A percentile compares a stretch with the other conserved stretches of the same genome.
These are phyloP conservation scores for Hyppa rectilinea DNA, from an alignment of 2,888 invertebrate species.

Conservation along the genomic window DNA sequence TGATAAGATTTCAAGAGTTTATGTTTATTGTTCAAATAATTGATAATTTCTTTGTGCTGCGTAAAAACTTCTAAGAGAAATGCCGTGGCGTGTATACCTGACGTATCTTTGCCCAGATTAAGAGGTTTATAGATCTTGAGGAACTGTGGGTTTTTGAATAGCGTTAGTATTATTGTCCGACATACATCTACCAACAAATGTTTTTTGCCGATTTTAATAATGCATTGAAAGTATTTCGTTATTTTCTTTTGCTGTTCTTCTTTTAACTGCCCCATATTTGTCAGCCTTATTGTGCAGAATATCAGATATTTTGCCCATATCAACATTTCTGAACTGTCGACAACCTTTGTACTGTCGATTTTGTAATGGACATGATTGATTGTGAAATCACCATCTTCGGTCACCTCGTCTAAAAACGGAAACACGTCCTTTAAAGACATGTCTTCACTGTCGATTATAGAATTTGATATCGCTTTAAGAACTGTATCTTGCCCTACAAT, in stretches of 20 bases:
- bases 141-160: constrained; percentile 84
- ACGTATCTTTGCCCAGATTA: constrained; percentile 75
- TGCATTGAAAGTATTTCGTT: constrained; percentile 76
- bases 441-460: constrained; percentile 80
- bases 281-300: constrained; percentile 81
- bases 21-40: constrained; percentile 78
- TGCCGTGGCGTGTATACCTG: constrained; percentile 78
- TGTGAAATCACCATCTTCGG: constrained; percentile 73
- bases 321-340: constrained; percentile 82
- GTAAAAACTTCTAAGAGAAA: constrained; percentile 80
- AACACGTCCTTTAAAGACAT: constrained; percentile 79
- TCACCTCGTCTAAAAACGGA: constrained; percentile 72
- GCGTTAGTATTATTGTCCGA: constrained; percentile 76
- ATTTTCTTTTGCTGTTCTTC: constrained; percentile 76
- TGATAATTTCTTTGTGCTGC: constrained; percentile 76
- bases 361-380: constrained; percentile 73
- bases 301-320: constrained; percentile 86
- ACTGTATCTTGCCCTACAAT: constrained; percentile 76
- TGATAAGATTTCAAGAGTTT: constrained; percentile 87
- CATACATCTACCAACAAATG: constrained; percentile 78
- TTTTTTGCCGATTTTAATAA: constrained; percentile 79
- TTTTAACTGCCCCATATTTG: constrained; percentile 77
- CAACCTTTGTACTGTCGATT: constrained; percentile 68
- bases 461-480: constrained; percentile 82
- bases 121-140: constrained; percentile 83